Base-by-base conservation (phyloP, 2,113 vertebrate species). In the Oreotrochilus melanogaster region DNA sequence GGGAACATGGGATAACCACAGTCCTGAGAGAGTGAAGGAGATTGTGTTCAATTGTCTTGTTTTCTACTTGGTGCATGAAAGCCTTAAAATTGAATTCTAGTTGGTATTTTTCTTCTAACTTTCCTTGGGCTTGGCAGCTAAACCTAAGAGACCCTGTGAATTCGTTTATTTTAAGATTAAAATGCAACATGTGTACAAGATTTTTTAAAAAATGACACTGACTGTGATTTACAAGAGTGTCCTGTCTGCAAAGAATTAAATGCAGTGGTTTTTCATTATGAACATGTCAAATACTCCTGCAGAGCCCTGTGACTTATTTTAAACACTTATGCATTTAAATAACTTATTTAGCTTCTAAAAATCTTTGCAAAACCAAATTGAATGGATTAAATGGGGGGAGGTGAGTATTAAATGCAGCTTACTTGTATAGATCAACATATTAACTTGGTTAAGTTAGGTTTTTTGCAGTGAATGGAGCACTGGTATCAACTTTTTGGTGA, bases 241-340 rank as follows among this genome's bases (percentile, higher is more conserved):
- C 60, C 85, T 96, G 92, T 58, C 85, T 96, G 89, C 86, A 81
- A 93, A 87, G 80, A 96, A 96, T 96, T 96, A 97, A 96, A 93
- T 91, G 85, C 75, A 71, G 58, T 87, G 79, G 37, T 48, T 95
- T 96, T 97, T 96, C 95, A 96, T 97, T 98, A 94, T 87, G 86
- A 95, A 93, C 72, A 74, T 98, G 97, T 97, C 97, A 97, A 27
- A 88, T 94, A 85, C 56, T 93, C 85, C 96, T 86, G 89, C 90
- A 74, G 89, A 94, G 76, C 67, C 78, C 67, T 67, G 69, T 95
- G 95, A 98, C 70, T 97, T 97, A 96, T 86, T 97, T 96, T 94
- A 96, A 98, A 97, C 65, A 94, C 83, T 97, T 98, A 94, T 82
- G 92, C 96, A 97, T 98, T 98, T 97, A 98, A 97, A 97, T 98